A percentile compares a stretch with the other conserved stretches of the same genome.
Conservation (phyloP, 1,140 invertebrate species). For the Pissodes strobi region DNA sequence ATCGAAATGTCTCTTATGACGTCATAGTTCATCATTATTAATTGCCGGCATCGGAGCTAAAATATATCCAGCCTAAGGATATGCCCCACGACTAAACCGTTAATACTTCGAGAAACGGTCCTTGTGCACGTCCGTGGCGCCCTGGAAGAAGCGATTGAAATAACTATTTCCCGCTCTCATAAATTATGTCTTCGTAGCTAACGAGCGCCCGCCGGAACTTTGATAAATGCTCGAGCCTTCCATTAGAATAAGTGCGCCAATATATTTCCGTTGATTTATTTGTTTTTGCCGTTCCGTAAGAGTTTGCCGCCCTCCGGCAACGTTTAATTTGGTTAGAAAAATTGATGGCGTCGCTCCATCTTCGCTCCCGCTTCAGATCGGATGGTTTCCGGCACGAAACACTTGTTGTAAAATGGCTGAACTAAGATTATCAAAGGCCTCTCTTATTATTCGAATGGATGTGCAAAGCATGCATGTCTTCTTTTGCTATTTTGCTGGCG, state of each 20-base stretch:
- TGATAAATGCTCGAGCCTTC: conserved; percentile 51
- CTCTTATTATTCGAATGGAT: too few relatives aligned
- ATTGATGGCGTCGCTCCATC: conserved; percentile 17
- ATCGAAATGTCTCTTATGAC: too few relatives aligned
- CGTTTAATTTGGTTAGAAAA: conserved; percentile 28
- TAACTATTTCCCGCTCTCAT: conserved; percentile 52
- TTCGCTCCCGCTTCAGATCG: too few relatives aligned
- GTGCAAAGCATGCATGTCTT: too few relatives aligned
- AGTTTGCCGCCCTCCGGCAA: conserved; percentile 13
- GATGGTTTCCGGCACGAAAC: too few relatives aligned
- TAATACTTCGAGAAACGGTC: background rate
- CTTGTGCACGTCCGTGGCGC: conserved; percentile 44
- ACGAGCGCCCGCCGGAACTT: conserved; percentile 43
- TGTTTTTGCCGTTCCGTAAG: conserved; percentile 39
- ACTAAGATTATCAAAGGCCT: too few relatives aligned
- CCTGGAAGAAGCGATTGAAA: conserved; percentile 37
- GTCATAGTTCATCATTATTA: too few relatives aligned
- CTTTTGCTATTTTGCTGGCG: too few relatives aligned
- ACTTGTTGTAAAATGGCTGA: too few relatives aligned
- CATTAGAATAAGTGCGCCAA: conserved; percentile 53
- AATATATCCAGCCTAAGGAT: too few relatives aligned
- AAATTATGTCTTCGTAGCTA: conserved; percentile 48
- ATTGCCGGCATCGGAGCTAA: too few relatives aligned
- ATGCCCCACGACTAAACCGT: too few relatives aligned
- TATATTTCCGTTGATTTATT: conserved; percentile 50